A percentile compares a stretch with the other conserved stretches of the same genome.
Evolutionary conservation across 64 coral and sea anemone genomes (phyloP).

Genomic region (Montipora cactus): DNA sequence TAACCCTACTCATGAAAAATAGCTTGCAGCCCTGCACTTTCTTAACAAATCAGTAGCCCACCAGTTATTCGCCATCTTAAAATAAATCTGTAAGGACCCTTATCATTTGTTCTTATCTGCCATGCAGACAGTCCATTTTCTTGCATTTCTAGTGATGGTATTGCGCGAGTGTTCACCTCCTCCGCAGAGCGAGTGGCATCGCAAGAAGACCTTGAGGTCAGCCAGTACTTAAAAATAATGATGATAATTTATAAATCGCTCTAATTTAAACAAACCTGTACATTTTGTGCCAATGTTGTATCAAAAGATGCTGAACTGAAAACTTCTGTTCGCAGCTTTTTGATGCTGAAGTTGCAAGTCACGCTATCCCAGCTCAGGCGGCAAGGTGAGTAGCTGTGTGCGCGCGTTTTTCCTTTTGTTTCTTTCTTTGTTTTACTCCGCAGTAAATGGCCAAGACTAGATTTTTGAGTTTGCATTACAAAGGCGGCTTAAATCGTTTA

Average conservation of each 20-base stretch:
- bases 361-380: conserved; percentile 92
- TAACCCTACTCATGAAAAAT: too few species aligned
- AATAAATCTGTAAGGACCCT: too few species aligned
- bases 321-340: conserved; percentile 60
- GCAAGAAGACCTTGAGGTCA: conserved; percentile 61
- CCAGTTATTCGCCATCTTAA: too few species aligned
- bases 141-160: conserved; percentile 49
- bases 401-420: background rate
- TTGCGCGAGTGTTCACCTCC: conserved; percentile 31
- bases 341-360: conserved; percentile 97
- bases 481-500: too few species aligned
- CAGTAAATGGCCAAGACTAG: too few species aligned
- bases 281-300: background rate
- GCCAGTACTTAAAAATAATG: background rate
- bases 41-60: too few species aligned
- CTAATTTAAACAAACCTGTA: background rate
- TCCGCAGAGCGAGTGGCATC: conserved; percentile 60
- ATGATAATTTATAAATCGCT: background rate
- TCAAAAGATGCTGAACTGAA: background rate
- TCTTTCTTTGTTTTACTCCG: too few species aligned
- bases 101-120: too few species aligned
- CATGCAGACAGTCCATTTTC: background rate
- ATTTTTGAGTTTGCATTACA: too few species aligned
- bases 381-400: conserved; percentile 48
- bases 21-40: too few species aligned